These are phyloP conservation scores for Meiosimyza decipiens DNA, from an alignment of 2,888 invertebrate genomes.

Conservation along the genomic window DNA sequence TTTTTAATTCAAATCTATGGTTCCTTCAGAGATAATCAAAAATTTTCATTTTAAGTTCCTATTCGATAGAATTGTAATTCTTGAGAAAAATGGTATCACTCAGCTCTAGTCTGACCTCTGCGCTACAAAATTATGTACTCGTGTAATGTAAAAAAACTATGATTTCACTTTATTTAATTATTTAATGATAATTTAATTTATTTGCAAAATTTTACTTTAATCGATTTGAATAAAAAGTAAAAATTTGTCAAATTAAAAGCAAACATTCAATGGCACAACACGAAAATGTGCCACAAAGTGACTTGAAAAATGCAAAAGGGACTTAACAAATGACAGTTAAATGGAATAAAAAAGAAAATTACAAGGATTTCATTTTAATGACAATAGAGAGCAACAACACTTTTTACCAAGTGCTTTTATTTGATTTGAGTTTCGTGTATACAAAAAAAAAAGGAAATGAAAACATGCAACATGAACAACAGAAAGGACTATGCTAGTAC, in stretches of 20 bases:
- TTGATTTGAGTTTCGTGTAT: conserved; percentile 4
- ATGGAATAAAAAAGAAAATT: background rate
- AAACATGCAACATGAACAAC: background rate
- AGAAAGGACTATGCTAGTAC: conserved; percentile 25
- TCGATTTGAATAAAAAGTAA: conserved; percentile 47
- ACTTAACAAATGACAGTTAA: background rate
- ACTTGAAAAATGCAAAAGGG: background rate
- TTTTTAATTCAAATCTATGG: no score
- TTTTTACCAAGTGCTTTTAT: conserved; percentile 22
- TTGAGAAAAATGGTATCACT: no score
- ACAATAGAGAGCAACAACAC: conserved; percentile 1
- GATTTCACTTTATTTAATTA: background rate
- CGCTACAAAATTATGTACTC: background rate
- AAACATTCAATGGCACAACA: conserved; percentile 39
- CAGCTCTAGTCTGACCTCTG: background rate
- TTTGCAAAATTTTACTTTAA: conserved; percentile 37
- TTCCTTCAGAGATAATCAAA: no score
- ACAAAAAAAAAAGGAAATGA: background rate
- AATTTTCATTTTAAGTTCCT: no score
- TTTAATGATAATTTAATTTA: no score
- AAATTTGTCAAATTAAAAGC: conserved; percentile 47
- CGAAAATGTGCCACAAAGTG: conserved; percentile 2
- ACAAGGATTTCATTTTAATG: conserved; percentile 22
- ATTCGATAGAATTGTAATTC: no score
- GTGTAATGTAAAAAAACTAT: background rate